phyloP scores from a whole-genome alignment of 2,888 invertebrate genomes.

The Drosophila paramelanica region DNA sequence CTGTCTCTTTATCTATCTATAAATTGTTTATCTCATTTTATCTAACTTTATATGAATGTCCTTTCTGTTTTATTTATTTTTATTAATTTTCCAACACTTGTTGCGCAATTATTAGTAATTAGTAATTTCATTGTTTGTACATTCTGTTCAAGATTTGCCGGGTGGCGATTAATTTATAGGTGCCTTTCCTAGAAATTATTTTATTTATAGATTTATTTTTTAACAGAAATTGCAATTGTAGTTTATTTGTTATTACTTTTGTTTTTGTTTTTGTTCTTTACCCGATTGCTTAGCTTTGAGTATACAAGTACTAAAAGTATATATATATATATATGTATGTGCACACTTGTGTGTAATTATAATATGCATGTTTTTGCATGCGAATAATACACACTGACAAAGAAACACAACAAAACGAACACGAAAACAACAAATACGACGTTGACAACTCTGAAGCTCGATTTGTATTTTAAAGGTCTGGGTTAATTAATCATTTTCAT shows the following conservation, averaged over 20 bases:
- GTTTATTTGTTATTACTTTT: background rate
- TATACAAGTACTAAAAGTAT: background rate
- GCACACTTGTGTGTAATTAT: background rate
- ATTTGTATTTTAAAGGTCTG: constrained; percentile 69
- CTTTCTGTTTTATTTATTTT: too few species aligned
- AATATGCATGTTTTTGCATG: constrained; percentile 5
- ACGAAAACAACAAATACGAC: constrained; percentile 8
- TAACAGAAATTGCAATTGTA: background rate
- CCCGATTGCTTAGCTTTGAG: background rate
- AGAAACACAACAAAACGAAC: constrained; percentile 4
- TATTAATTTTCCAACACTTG: background rate
- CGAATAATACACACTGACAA: background rate
- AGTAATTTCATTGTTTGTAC: too few species aligned
- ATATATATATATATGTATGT: background rate
- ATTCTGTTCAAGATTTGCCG: too few species aligned
- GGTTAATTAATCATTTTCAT: constrained; percentile 73
- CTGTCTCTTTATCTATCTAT: background rate
- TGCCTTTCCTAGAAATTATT: background rate
- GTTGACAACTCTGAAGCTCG: constrained; percentile 39
- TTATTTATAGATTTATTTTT: background rate
- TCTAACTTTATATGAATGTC: background rate
- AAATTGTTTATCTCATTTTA: too few species aligned
- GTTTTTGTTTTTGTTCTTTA: too few species aligned
- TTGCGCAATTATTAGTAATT: too few species aligned
- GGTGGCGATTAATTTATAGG: background rate